Percentiles rank a stretch among this genome's conserved stretches.
Conservation (phyloP, 2,113 vertebrate genomes). For the Microcebus tavaratra region DNA sequence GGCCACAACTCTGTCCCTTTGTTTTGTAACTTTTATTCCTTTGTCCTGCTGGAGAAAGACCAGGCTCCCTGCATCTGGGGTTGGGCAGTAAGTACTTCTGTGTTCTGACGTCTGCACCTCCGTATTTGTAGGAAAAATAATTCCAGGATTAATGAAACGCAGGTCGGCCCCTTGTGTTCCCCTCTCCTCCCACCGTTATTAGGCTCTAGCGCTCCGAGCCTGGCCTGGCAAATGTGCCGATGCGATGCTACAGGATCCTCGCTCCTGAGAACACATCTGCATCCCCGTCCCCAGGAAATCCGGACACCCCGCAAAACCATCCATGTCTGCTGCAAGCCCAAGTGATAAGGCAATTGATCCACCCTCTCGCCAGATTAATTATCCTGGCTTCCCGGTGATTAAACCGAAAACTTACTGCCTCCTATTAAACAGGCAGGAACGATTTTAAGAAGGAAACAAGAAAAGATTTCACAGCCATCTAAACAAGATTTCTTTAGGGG, state of each 20-base stretch:
- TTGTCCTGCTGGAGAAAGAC: conserved; percentile 44
- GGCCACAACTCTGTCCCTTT: conserved; percentile 22
- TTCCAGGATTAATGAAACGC: not conserved
- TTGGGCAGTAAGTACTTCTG: conserved; percentile 38
- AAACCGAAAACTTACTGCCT: conserved; percentile 69
- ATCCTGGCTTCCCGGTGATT: conserved; percentile 48
- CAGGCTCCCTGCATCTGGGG: not conserved
- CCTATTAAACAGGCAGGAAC: not conserved
- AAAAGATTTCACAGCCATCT: not conserved
- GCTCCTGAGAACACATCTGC: conserved; percentile 69
- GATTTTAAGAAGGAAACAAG: not conserved
- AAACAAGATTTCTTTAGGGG: conserved; percentile 17
- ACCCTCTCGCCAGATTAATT: conserved; percentile 72
- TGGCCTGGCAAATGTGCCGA: not conserved
- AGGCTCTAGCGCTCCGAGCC: not conserved
- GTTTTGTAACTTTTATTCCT: conserved; percentile 75
- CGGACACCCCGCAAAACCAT: conserved; percentile 48
- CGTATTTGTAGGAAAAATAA: not conserved
- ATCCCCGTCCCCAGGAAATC: conserved; percentile 47
- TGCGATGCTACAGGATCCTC: not conserved
- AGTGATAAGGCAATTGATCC: conserved; percentile 59
- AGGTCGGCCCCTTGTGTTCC: conserved; percentile 38
- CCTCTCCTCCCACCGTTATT: not conserved
- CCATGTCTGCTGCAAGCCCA: conserved; percentile 38
- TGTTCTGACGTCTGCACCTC: conserved; percentile 28